A percentile compares a stretch with the other conserved stretches of the same genome.
These are phyloP conservation scores for Anoplophora glabripennis DNA, from an alignment of 1,140 invertebrate species.

Conservation along the genomic window DNA sequence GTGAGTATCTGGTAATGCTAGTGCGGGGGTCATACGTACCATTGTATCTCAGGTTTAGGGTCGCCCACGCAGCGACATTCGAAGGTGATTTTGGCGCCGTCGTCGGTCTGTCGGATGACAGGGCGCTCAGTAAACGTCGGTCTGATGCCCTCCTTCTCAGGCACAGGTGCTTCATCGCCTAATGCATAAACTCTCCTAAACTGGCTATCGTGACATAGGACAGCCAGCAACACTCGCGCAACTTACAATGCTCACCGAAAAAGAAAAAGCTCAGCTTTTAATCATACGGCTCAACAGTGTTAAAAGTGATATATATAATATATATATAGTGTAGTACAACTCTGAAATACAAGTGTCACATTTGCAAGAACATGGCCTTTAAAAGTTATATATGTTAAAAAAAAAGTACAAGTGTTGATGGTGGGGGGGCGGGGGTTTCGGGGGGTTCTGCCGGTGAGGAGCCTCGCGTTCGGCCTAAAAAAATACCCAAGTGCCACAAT, in stretches of 20 bases:
- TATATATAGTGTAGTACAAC: slow-evolving; percentile 34
- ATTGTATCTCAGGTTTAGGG: slow-evolving; percentile 85
- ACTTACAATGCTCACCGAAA: slow-evolving; percentile 44
- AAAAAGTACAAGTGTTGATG: slow-evolving; percentile 35
- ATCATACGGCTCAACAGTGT: slow-evolving; percentile 42
- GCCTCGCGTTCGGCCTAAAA: slow-evolving; percentile 31
- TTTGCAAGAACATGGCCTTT: slow-evolving; percentile 50
- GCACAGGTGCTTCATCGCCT: slow-evolving; percentile 90
- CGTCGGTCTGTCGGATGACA: slow-evolving; percentile 90
- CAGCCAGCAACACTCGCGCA: slow-evolving; percentile 47
- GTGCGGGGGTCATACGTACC: slow-evolving; percentile 66
- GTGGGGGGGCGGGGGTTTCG: slow-evolving; percentile 23
- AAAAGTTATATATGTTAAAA: slow-evolving; percentile 36
- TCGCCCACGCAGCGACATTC: slow-evolving; percentile 94
- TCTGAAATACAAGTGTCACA: slow-evolving; percentile 44
- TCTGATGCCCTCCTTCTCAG: slow-evolving; percentile 88
- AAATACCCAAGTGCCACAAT: slow-evolving; percentile 17
- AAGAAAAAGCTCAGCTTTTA: slow-evolving; percentile 50
- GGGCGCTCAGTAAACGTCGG: slow-evolving; percentile 96
- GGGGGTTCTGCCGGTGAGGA: slow-evolving; percentile 18
- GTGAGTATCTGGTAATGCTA: slow-evolving; percentile 13
- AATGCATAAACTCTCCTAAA: slow-evolving; percentile 50
- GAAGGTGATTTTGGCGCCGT: slow-evolving; percentile 88
- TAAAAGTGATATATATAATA: slow-evolving; percentile 33
- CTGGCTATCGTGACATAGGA: slow-evolving; percentile 43